A percentile compares a stretch with the other conserved stretches of the same genome.
Conservation (phyloP, 64 coral and sea anemone species). For the Actinia equina region DNA sequence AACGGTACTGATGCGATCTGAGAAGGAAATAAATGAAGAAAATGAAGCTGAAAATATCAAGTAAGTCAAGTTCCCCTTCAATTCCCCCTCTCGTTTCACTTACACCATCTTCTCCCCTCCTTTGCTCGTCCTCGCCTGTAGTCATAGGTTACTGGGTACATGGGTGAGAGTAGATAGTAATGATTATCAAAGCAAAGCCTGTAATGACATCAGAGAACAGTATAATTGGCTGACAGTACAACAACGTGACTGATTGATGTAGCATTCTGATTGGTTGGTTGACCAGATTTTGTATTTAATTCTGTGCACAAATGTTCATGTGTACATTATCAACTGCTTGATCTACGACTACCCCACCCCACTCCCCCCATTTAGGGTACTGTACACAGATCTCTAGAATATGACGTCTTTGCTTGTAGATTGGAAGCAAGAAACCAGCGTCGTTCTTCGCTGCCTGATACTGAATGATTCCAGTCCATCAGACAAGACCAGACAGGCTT, state of each 20-base stretch:
- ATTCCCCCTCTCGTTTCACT: not conserved
- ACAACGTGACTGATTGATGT: no score
- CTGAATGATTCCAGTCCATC: not conserved
- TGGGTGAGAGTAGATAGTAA: no score
- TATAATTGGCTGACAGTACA: no score
- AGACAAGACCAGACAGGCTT: no score
- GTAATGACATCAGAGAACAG: no score
- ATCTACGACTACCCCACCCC: no score
- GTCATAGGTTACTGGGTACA: not conserved
- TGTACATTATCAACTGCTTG: no score
- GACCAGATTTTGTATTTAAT: no score
- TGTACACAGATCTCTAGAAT: not conserved
- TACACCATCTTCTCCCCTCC: not conserved
- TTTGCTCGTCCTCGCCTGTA: not conserved
- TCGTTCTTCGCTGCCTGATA: not conserved
- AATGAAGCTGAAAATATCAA: not conserved
- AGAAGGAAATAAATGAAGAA: slow-evolving; percentile 5
- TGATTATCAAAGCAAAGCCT: no score
- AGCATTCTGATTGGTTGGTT: no score
- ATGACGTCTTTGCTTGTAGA: not conserved
- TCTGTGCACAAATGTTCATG: no score
- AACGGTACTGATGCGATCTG: slow-evolving; percentile 18
- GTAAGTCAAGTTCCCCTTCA: not conserved
- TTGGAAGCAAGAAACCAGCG: not conserved
- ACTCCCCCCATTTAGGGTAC: no score